Conservation (phyloP, 2,113 vertebrate genomes). For the Nymphicus hollandicus region DNA sequence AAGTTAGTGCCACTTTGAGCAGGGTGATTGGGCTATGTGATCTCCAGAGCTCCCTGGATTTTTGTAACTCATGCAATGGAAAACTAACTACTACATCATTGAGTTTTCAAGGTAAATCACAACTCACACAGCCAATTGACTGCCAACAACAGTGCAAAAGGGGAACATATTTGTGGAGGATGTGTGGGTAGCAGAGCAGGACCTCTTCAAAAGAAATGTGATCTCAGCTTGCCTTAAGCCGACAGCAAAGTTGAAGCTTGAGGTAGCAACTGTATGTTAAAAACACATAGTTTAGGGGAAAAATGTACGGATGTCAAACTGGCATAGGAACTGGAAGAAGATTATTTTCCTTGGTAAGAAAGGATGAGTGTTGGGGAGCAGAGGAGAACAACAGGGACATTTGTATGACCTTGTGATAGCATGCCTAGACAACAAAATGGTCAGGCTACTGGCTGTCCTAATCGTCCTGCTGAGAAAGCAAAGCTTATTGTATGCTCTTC, state of each 20-base stretch:
- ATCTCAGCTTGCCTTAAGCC: background rate
- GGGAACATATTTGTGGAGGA: background rate
- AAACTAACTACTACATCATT: background rate
- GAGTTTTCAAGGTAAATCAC: background rate
- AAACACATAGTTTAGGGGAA: background rate
- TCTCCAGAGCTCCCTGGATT: background rate
- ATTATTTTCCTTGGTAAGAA: background rate
- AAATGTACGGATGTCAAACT: background rate
- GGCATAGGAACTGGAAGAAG: background rate
- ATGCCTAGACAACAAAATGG: background rate
- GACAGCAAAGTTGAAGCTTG: background rate
- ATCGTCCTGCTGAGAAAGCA: background rate
- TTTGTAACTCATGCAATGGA: background rate
- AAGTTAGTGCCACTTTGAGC: background rate
- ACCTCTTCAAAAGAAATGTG: background rate
- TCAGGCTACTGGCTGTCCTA: background rate
- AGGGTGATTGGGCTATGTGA: background rate
- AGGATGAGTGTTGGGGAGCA: background rate
- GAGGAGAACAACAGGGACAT: background rate
- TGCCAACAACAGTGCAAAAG: background rate
- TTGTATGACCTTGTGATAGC: background rate
- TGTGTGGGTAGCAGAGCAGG: background rate
- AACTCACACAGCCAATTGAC: background rate
- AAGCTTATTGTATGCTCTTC: background rate
- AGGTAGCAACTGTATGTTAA: background rate